phyloP scores from a whole-genome alignment of 2,888 invertebrate genomes.

The Scelioninae gen. 1 region DNA sequence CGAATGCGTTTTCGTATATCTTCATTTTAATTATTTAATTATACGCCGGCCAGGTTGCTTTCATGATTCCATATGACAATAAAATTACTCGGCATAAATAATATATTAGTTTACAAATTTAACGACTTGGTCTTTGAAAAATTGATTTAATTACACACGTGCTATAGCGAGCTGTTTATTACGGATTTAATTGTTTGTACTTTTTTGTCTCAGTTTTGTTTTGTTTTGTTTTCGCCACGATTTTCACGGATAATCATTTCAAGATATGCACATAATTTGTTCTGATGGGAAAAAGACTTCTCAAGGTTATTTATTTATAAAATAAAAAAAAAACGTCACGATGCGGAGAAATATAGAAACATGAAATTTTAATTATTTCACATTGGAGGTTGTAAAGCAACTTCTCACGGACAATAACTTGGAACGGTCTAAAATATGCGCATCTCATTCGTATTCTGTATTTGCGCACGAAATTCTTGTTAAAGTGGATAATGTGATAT shows the following conservation, averaged over 20 bases:
- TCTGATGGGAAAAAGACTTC: conserved; percentile 25
- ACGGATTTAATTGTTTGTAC: no score
- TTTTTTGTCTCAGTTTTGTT: no score
- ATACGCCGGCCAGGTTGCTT: no score
- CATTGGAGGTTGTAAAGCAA: conserved; percentile 25
- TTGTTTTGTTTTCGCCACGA: neutral
- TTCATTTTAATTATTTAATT: conserved; percentile 63
- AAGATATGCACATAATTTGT: conserved; percentile 29
- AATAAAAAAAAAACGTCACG: conserved; percentile 10
- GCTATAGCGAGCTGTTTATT: no score
- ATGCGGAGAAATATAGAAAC: conserved; percentile 14
- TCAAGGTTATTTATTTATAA: conserved; percentile 21
- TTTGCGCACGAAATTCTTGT: conserved; percentile 5
- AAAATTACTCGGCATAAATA: no score
- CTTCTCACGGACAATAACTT: conserved; percentile 33
- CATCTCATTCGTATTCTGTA: conserved; percentile 25
- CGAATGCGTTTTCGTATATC: conserved; percentile 51
- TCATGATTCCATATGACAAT: no score
- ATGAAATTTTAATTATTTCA: conserved; percentile 34
- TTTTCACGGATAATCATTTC: conserved; percentile 35
- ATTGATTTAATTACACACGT: no score
- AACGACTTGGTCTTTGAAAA: no score
- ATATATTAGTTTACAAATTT: no score
- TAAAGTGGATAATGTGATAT: neutral
- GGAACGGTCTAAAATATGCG: conserved; percentile 42